Evolutionary conservation across 1,140 invertebrate species (phyloP).

Genomic region (Calycopis cecrops): DNA sequence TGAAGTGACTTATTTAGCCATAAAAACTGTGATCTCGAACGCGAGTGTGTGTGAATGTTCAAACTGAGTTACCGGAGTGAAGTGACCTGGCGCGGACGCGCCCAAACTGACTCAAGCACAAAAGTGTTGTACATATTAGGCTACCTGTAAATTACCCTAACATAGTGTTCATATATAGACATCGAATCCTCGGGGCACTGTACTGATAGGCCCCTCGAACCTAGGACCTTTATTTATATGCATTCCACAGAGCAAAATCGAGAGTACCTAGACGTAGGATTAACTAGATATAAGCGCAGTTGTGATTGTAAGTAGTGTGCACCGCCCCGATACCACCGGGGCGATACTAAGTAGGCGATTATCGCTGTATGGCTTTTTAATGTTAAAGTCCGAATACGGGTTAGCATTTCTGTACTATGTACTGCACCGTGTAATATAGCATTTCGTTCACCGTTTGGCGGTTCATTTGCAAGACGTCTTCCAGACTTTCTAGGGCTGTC

Average conservation of each 20-base stretch:
- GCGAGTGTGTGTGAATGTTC: slow-evolving; percentile 50
- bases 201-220: slow-evolving; percentile 61
- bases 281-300: slow-evolving; percentile 41
- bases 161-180: slow-evolving; percentile 52
- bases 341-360: slow-evolving; percentile 53
- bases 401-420: slow-evolving; percentile 50
- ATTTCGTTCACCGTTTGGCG: slow-evolving; percentile 26
- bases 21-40: slow-evolving; percentile 70
- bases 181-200: slow-evolving; percentile 66
- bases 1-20: slow-evolving; percentile 48
- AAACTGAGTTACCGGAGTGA: slow-evolving; percentile 39
- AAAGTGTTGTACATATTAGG: slow-evolving; percentile 72
- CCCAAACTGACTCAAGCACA: slow-evolving; percentile 48
- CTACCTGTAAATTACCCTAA: slow-evolving; percentile 65
- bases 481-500: slow-evolving; percentile 39
- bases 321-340: slow-evolving; percentile 41
- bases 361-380: slow-evolving; percentile 68
- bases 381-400: slow-evolving; percentile 54
- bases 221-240: slow-evolving; percentile 59
- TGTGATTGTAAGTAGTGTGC: slow-evolving; percentile 61
- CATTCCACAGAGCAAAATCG: slow-evolving; percentile 67
- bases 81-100: slow-evolving; percentile 36
- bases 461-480: slow-evolving; percentile 34
- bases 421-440: slow-evolving; percentile 42
- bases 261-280: slow-evolving; percentile 50